Evolutionary conservation across 2,113 vertebrate species (phyloP).

Genomic region (Oenanthe oenanthe): DNA sequence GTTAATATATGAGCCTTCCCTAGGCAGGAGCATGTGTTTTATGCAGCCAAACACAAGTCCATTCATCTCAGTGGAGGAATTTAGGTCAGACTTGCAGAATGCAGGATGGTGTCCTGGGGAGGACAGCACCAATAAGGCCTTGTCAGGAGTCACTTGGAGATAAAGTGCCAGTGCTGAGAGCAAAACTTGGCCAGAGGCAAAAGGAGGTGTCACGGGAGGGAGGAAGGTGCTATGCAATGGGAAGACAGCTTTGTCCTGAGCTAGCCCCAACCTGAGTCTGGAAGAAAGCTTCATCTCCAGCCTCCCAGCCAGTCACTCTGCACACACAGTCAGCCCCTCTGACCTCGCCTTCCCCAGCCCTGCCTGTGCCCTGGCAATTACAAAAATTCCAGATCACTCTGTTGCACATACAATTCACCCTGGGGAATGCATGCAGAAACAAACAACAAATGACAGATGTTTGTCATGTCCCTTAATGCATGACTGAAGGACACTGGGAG

Average conservation of each 20-base stretch:
- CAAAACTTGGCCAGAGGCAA: background rate
- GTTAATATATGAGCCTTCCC: background rate
- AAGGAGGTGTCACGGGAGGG: background rate
- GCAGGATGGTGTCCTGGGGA: background rate
- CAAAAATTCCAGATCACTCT: conserved; percentile 4
- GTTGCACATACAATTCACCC: background rate
- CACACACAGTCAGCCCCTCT: background rate
- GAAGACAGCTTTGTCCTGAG: background rate
- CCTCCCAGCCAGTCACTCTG: accelerated
- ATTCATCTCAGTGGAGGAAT: conserved; percentile 5
- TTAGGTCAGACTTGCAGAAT: background rate
- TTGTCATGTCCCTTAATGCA: background rate
- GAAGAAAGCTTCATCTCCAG: background rate
- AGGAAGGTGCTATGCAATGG: background rate
- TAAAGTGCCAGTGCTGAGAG: background rate
- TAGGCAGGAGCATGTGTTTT: background rate
- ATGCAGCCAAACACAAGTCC: background rate
- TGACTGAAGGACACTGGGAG: background rate
- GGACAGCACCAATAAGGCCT: background rate
- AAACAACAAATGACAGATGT: conserved; percentile 40
- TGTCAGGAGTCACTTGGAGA: background rate
- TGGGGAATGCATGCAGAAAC: background rate
- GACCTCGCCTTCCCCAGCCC: background rate
- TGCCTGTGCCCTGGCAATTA: background rate
- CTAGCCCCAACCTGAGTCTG: background rate